Evolutionary conservation across 2,113 vertebrate species (phyloP).

Genomic region (Chaetodon trifascialis): DNA sequence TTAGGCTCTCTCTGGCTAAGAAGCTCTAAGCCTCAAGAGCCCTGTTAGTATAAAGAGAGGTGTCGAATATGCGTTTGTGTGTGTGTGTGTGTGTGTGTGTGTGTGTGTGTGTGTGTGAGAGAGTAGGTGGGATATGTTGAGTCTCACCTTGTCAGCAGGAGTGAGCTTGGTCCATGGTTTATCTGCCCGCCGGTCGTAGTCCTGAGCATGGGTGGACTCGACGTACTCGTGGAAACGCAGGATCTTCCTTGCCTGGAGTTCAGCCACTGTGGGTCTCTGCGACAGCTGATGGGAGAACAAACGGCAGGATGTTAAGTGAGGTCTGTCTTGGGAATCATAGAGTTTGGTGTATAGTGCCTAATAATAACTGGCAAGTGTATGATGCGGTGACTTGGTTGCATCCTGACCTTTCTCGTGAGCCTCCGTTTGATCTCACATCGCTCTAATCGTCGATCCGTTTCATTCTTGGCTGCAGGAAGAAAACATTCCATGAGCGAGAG

Average conservation of each 20-base stretch:
- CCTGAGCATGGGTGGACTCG: constrained; percentile 93
- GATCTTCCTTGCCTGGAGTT: constrained; percentile 95
- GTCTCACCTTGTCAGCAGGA: constrained; percentile 93
- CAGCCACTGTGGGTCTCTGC: constrained; percentile 96
- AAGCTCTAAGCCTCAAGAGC: background rate
- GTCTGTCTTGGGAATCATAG: too few species aligned
- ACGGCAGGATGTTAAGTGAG: background rate
- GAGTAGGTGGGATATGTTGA: background rate
- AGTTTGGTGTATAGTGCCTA: background rate
- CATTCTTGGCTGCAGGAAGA: constrained; percentile 89
- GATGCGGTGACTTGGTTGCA: background rate
- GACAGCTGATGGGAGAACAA: constrained; percentile 86
- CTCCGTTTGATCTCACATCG: constrained; percentile 95
- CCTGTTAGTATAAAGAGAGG: background rate
- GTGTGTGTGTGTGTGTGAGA: background rate
- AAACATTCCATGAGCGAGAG: constrained; percentile 56
- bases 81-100: background rate
- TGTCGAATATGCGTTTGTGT: background rate
- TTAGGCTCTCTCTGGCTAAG: background rate
- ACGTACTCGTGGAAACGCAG: constrained; percentile 97
- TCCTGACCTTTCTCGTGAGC: constrained; percentile 94
- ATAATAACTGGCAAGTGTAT: background rate
- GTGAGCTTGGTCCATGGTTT: constrained; percentile 99
- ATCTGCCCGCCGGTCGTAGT: constrained; percentile 96
- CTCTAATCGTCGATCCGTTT: constrained; percentile 91